These are phyloP conservation scores for Drosophila fungiperda DNA, from an alignment of 2,888 invertebrate species.

Conservation along the genomic window DNA sequence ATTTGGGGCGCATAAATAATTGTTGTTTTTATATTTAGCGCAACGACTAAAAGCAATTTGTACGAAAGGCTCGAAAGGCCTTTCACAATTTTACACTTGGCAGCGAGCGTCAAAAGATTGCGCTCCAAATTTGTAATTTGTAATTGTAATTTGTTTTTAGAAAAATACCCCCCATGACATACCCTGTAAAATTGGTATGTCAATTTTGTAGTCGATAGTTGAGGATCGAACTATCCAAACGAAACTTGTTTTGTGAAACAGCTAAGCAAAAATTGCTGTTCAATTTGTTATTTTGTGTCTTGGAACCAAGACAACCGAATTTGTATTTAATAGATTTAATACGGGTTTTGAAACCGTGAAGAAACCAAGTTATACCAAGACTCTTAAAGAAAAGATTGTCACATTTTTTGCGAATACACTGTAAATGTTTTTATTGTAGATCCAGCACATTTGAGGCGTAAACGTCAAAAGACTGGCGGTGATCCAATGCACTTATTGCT, in stretches of 20 bases:
- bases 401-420: constrained; percentile 23
- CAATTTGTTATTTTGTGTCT: constrained; percentile 24
- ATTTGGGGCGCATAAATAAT: constrained; percentile 11
- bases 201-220: constrained; percentile 36
- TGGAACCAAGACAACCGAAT: constrained; percentile 25
- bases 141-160: constrained; percentile 57
- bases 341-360: constrained; percentile 19
- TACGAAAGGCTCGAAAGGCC: constrained; percentile 19
- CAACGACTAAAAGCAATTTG: constrained; percentile 34
- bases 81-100: constrained; percentile 36
- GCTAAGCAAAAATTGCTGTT: constrained; percentile 23
- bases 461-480: constrained; percentile 84
- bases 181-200: constrained; percentile 18
- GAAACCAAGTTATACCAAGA: constrained; percentile 28
- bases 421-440: constrained; percentile 86
- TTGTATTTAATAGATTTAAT: constrained; percentile 63
- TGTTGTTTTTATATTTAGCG: constrained; percentile 26
- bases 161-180: not conserved
- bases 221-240: constrained; percentile 15
- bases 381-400: constrained; percentile 39
- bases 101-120: constrained; percentile 15
- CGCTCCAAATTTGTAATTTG: constrained; percentile 35
- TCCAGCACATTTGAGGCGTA: constrained; percentile 86
- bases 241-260: constrained; percentile 38
- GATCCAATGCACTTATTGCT: constrained; percentile 85